A percentile compares a stretch with the other conserved stretches of the same genome.
Evolutionary conservation across 2,113 vertebrate species (phyloP).

Genomic region (Pluvianellus socialis): DNA sequence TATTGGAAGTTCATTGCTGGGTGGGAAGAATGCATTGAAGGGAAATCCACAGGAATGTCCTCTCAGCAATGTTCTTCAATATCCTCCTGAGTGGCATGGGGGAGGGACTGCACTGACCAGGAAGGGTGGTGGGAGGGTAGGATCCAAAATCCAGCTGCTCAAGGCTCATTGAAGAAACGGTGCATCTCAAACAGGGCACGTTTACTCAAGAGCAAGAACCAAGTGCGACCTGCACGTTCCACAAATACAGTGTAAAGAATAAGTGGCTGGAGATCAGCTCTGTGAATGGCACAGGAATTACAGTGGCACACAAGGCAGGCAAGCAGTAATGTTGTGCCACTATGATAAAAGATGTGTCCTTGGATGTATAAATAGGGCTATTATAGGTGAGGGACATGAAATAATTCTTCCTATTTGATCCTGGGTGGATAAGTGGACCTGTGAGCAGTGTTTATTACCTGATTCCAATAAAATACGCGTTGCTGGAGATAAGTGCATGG

Average conservation of each 20-base stretch:
- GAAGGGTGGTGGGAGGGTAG: neutral
- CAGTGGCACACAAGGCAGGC: neutral
- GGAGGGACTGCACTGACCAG: fast-evolving
- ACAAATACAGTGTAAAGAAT: neutral
- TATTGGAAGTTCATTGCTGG: neutral
- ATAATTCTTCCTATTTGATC: neutral
- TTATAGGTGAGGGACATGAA: neutral
- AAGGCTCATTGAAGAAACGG: neutral
- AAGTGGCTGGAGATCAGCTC: neutral
- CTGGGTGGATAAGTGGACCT: neutral
- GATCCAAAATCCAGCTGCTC: neutral
- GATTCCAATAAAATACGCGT: neutral
- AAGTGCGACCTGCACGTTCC: neutral
- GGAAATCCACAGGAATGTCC: neutral
- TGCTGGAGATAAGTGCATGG: neutral
- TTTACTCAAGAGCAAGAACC: neutral
- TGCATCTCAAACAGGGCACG: neutral
- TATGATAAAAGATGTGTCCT: neutral
- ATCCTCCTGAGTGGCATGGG: neutral
- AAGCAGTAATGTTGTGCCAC: neutral
- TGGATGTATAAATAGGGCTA: neutral
- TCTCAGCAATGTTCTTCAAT: neutral
- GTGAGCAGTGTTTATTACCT: neutral
- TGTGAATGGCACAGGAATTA: neutral
- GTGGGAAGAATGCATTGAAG: neutral